phyloP scores from a whole-genome alignment of 2,888 invertebrate genomes.

The Cerastoderma edule region DNA sequence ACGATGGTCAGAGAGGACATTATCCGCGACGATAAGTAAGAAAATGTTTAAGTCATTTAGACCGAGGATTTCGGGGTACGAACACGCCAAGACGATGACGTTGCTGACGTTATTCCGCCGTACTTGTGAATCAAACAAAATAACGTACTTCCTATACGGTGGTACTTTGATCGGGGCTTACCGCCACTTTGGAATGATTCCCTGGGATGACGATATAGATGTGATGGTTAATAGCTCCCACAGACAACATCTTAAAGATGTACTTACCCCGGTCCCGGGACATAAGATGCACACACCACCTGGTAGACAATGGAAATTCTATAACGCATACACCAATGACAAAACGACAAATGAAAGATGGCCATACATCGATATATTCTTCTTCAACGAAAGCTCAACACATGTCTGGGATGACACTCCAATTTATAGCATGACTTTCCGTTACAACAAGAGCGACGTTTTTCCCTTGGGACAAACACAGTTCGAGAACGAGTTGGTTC shows the following conservation, averaged over 20 bases:
- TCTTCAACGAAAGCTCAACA: slow-evolving; percentile 45
- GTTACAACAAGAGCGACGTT: slow-evolving; percentile 38
- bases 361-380: slow-evolving; percentile 53
- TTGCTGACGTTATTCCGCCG: slow-evolving; percentile 31
- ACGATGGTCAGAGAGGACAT: too few relatives aligned
- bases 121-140: slow-evolving; percentile 26
- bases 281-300: slow-evolving; percentile 31
- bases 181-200: slow-evolving; percentile 62
- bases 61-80: slow-evolving; percentile 24
- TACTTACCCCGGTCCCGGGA: slow-evolving; percentile 24
- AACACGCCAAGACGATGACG: slow-evolving; percentile 29
- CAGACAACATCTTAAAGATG: slow-evolving; percentile 22
- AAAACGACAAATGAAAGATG: slow-evolving; percentile 12
- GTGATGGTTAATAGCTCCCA: slow-evolving; percentile 53
- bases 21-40: too few relatives aligned
- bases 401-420: slow-evolving; percentile 49
- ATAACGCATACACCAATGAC: background rate
- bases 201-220: slow-evolving; percentile 69
- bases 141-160: slow-evolving; percentile 60
- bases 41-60: too few relatives aligned
- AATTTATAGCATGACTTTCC: slow-evolving; percentile 32
- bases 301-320: slow-evolving; percentile 65
- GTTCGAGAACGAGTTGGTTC: slow-evolving; percentile 35
- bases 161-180: slow-evolving; percentile 61
- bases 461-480: slow-evolving; percentile 34